Evolutionary conservation across 2,888 invertebrate species (phyloP), one percentile per base, ranked within the genome.

Genomic region (Cordylochernes scorpioides): DNA sequence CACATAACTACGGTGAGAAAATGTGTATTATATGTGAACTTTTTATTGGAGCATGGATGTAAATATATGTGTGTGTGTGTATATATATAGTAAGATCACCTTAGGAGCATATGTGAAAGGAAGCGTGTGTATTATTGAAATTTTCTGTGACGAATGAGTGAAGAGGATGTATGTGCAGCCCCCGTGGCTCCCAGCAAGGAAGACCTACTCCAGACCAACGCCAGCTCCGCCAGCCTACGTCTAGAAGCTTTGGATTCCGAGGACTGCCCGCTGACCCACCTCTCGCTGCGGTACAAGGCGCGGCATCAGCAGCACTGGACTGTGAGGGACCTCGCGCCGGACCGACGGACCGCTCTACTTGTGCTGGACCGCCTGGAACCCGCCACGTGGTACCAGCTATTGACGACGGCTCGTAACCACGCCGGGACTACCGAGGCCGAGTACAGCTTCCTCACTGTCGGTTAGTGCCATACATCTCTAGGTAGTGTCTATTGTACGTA

Each of bases 221-320:
- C 78, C n/a, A 80, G 78, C 38, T 82, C 78, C 42, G 77, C 86
- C 29, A 78, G 77, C 2, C 62, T 91, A 39, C 82, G 82, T 49
- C 64, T 91, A 43, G 73, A 69, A 47, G 71, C 82, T 36, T 91
- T 88, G 88, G 71, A 72, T 33, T 44, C 44, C n/a, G 46, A 47
- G 10, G 50, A 49, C 10, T 54, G 54, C 38, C 47, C 49, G 6
- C 49, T 54, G 38, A 42, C 39, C 7, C 45, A 44, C 18, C 52
- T 45, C 38, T 47, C 49, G 25, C 44, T 53, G 13, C 44, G 43
- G 16, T 50, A 51, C 33, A 45, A 46, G 26, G 32, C 29, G 15
- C 34, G 33, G 27, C 15, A 28, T 5, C 34, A 33, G 21, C 33
- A 38, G 30, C 80, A 82, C 61, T 84, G 84, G 84, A 80, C 73